Evolutionary conservation across 2,113 vertebrate genomes (phyloP), one percentile per base, ranked within the genome.

Genomic region (Oryzias javanicus): DNA sequence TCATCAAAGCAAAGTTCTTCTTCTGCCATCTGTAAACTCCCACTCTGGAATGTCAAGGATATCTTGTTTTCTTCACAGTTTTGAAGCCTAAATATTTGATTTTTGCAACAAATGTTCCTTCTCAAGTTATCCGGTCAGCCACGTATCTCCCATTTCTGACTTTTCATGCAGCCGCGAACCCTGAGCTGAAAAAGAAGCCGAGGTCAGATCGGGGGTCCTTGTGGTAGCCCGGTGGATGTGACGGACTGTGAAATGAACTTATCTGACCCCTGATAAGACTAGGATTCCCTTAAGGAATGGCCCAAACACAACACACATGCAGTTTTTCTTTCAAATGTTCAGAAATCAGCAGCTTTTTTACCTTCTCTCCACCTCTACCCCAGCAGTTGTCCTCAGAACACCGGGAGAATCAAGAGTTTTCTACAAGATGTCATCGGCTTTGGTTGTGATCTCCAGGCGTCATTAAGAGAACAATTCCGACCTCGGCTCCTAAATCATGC

Each of bases 211-310:
- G 18, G 20, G 40, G 52, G 47, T 81, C 19, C 61, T 49, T 47
- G 54, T 72, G 70, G 82, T 77, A 74, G 74, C 70, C 17, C 20
- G 42, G 71, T 15, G 12, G 66, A 86, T 76, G 84, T 78, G 79
- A 86, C 50, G 79, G 64, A 42, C 75, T 83, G 83, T 83, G 82
- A 88, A 88, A 81, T 78, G 54, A 75, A 69, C 80, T 89, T 86
- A 89, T 89, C 84, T 84, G 71, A 67, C 73, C 74, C 49, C 69
- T 75, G 89, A 89, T 89, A 86, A 89, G 79, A 77, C 59, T 74
- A 85, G 83, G 74, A 85, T 80, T 81, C 85, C 74, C 75, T 61
- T 56, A 22, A 74, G 81, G 74, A 87, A 77, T 51, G 53, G 40
- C 22, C 60, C 53, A 70, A 85, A 90, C 70, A 70, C 73, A 84